phyloP scores from a whole-genome alignment of 1,140 invertebrate species.

The Drosophila sechellia region DNA sequence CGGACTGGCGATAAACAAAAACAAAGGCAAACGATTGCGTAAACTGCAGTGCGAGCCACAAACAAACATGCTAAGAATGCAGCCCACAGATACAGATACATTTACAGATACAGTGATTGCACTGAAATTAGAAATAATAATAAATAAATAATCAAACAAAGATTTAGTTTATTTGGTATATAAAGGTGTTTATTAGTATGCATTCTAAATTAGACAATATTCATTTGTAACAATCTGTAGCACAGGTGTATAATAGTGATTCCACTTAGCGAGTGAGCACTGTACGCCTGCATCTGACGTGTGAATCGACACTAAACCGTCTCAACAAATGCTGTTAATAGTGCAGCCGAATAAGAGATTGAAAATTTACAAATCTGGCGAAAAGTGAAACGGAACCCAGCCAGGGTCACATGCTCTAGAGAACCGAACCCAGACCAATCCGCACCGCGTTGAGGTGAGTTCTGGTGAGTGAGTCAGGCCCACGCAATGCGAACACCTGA shows the following conservation, averaged over 20 bases:
- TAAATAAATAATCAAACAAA: too few species aligned
- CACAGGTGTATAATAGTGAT: too few species aligned
- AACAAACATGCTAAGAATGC: constrained; percentile 50
- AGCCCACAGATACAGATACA: constrained; percentile 36
- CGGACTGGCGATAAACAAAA: constrained; percentile 65
- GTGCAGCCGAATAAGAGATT: constrained; percentile 18
- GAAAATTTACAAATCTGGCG: constrained; percentile 41
- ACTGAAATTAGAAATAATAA: neutral
- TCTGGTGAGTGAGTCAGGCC: constrained; percentile 73
- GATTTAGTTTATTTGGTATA: neutral
- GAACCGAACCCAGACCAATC: constrained; percentile 24
- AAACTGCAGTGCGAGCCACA: constrained; percentile 30
- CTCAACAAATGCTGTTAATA: constrained; percentile 52
- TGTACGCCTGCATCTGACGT: constrained; percentile 58
- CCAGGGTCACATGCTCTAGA: constrained; percentile 60
- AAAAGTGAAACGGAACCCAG: constrained; percentile 78
- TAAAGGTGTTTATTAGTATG: too few species aligned
- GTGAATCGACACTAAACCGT: constrained; percentile 74
- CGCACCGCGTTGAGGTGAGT: constrained; percentile 40
- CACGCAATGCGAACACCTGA: constrained; percentile 75
- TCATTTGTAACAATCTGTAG: too few species aligned
- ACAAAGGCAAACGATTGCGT: constrained; percentile 32
- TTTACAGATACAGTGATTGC: constrained; percentile 20
- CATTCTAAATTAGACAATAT: too few species aligned
- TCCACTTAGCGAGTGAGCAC: constrained; percentile 19